phyloP scores from a whole-genome alignment of 2,797 vertebrate species.

The Spinus olivaceus region DNA sequence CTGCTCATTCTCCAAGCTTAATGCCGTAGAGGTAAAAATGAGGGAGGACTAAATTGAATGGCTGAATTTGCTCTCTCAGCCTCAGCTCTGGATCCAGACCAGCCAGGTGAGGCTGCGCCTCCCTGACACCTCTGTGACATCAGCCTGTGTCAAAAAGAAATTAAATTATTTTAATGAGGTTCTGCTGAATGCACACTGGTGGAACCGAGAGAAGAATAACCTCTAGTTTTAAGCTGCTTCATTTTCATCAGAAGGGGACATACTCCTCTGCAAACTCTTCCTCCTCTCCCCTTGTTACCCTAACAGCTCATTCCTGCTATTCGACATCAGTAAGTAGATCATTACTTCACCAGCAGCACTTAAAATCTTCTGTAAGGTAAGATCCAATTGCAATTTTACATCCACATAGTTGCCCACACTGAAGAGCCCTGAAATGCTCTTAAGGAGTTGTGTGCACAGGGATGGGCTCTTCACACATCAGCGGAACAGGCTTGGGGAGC shows the following conservation, averaged over 20 bases:
- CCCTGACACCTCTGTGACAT: not conserved
- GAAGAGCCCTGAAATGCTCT: slow-evolving; percentile 12
- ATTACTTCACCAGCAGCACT: not conserved
- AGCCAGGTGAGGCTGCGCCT: accelerated
- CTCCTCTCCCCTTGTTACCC: not conserved
- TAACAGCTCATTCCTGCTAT: not conserved
- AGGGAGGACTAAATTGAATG: not conserved
- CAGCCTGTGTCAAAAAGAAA: not conserved
- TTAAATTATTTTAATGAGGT: not conserved
- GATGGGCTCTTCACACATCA: not conserved
- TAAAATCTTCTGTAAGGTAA: not conserved
- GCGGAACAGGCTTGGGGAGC: not conserved
- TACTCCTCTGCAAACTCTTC: not conserved
- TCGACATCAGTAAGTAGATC: not conserved
- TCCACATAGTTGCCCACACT: not conserved
- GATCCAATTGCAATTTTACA: not conserved
- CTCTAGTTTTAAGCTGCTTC: not conserved
- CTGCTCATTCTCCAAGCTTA: not conserved
- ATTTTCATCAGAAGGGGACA: not conserved
- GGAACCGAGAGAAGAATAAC: not conserved
- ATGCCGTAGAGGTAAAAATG: not conserved
- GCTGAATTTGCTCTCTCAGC: not conserved
- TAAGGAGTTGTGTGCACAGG: not conserved
- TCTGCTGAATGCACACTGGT: not conserved
- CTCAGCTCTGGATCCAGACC: not conserved